A percentile compares a stretch with the other conserved stretches of the same genome.
Evolutionary conservation across 2,113 vertebrate genomes (phyloP).

Genomic region (Paramisgurnus dabryanus): DNA sequence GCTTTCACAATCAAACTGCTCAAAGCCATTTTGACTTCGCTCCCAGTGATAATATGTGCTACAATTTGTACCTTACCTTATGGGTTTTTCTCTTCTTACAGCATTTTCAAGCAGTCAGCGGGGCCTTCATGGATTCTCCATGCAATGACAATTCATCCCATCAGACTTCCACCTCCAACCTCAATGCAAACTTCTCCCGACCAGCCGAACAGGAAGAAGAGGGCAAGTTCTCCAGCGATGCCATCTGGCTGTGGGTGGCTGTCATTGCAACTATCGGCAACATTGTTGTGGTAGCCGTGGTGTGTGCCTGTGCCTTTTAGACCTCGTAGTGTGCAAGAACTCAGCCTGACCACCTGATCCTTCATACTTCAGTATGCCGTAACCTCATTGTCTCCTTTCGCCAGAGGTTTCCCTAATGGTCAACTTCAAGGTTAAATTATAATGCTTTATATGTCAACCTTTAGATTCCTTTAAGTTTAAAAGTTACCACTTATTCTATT

Average conservation of each 20-base stretch:
- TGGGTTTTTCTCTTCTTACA: conserved; percentile 40
- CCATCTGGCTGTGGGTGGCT: conserved; percentile 81
- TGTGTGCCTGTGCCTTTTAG: conserved; percentile 80
- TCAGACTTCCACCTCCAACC: conserved; percentile 79
- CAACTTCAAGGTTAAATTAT: not conserved
- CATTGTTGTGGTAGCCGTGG: conserved; percentile 81
- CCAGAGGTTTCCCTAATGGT: not conserved
- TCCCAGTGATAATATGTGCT: not conserved
- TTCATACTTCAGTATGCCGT: not conserved
- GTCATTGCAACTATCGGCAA: conserved; percentile 81
- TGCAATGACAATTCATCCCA: conserved; percentile 75
- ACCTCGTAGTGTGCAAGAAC: conserved; percentile 44
- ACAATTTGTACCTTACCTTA: not conserved
- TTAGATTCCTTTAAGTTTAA: not conserved
- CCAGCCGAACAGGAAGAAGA: conserved; percentile 72
- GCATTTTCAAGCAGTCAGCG: conserved; percentile 72
- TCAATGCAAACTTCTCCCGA: conserved; percentile 65
- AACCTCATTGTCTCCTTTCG: not conserved
- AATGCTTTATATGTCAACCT: not conserved
- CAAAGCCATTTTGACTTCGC: not conserved
- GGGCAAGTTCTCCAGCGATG: conserved; percentile 75
- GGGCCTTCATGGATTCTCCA: conserved; percentile 77
- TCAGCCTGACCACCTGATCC: conserved; percentile 28
- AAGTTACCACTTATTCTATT: not conserved
- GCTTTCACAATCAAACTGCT: too few species aligned